Base-by-base conservation (phyloP, 1,140 invertebrate genomes). In the Drosophila parvula region DNA sequence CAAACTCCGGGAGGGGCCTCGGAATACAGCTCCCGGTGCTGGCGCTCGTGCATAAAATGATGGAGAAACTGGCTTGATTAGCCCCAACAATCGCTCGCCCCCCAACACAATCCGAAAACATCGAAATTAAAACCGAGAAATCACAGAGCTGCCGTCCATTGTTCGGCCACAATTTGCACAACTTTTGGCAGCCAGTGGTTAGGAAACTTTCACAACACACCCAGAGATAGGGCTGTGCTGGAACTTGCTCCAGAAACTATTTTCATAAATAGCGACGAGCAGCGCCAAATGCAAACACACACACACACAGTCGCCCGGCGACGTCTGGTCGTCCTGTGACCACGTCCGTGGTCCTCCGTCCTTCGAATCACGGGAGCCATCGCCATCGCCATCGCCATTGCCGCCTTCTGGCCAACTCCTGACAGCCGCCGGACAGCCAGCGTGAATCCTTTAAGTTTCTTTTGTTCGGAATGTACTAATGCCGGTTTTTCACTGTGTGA, bases 401-500 rank as follows among this genome's bases (percentile, higher is more conserved):
- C 61, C 38, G 55, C 56, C 61, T 61, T 69, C 59, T 56, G 60
- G 62, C 48, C 58, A 65, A 79, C 64, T 68, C 74, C 57, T 63
- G 75, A 44, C 65, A 55, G 47, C 60, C 56, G 63, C 53, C 57
- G 63, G 81, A 75, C 74, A 73, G 60, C 51, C 83, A 78, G 74
- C 67, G 75, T 75, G 88, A 90, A 90, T 90, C 82, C 86, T 83
- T 90, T 90, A 85, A 88, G 83, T 83, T 89, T 81, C 79, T 51
- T 75, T 79, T 82, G 77, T 79, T 68, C 67, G 69, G 45, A 81
- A 76, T 88, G 80, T 83, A 85, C 82, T 88, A 90, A 90, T 90
- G 78, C 89, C 80, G 81, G 89, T 90, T 88, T 90, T 90, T 74
- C 89, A 89, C 83, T 79, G 75, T 88, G 89, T 90, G 89, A 90